A percentile compares a stretch with the other conserved stretches of the same genome.
Conservation (phyloP, 2,797 vertebrate genomes). For the Tadarida brasiliensis region DNA sequence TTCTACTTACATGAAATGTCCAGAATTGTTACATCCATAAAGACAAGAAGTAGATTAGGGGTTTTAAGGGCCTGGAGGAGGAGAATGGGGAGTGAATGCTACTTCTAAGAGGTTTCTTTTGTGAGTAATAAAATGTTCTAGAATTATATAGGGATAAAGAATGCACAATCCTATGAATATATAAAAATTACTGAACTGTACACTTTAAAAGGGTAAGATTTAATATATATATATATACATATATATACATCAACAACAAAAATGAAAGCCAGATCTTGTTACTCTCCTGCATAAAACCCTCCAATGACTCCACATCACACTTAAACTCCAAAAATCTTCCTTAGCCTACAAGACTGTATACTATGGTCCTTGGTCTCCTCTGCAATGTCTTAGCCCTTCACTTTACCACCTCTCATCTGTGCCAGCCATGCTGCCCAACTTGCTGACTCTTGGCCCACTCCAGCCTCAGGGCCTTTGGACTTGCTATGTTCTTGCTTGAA, state of each 20-base stretch:
- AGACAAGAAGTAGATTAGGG: not conserved
- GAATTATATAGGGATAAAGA: not conserved
- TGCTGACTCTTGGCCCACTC: not conserved
- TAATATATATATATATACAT: not conserved
- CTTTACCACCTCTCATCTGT: not conserved
- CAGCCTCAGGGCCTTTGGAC: too few relatives aligned
- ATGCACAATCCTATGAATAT: not conserved
- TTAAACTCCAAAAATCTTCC: not conserved
- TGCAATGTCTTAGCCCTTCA: too few relatives aligned
- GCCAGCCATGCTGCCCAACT: not conserved
- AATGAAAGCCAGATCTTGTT: too few relatives aligned
- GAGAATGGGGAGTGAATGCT: not conserved
- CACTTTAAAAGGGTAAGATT: not conserved
- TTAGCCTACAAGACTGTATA: not conserved
- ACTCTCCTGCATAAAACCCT: too few relatives aligned
- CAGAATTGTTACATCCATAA: too few relatives aligned
- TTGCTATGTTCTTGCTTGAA: not conserved
- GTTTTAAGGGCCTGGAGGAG: not conserved
- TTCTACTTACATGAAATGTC: too few relatives aligned
- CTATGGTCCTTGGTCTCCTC: not conserved
- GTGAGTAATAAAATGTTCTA: not conserved
- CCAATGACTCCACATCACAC: not conserved
- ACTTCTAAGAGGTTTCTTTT: not conserved
- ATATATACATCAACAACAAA: too few relatives aligned
- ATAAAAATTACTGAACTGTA: not conserved